A percentile compares a stretch with the other conserved stretches of the same genome.
Conservation (phyloP, 2,888 invertebrate genomes). For the Oscheius myriophilus region DNA sequence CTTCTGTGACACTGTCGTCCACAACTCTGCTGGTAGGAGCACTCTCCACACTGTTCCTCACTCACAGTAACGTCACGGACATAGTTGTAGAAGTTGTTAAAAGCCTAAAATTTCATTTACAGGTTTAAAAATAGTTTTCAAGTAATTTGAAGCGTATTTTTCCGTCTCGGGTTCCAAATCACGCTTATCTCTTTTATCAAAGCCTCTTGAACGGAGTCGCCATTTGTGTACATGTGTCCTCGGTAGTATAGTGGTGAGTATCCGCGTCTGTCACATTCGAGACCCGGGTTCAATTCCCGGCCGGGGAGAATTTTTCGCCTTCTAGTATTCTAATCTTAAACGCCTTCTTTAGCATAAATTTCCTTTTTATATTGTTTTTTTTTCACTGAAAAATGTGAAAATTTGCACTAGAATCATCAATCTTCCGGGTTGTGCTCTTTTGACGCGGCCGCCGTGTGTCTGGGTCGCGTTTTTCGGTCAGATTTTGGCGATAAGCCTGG, state of each 20-base stretch:
- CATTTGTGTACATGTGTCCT: no score
- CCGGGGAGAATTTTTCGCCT: slow-evolving; percentile 20
- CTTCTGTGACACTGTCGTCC: slow-evolving; percentile 67
- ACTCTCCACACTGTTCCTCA: slow-evolving; percentile 66
- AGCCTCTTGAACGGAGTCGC: no score
- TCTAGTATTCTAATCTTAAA: background rate
- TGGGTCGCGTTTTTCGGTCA: slow-evolving; percentile 21
- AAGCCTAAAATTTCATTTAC: slow-evolving; percentile 53
- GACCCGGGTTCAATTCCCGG: slow-evolving; percentile 29
- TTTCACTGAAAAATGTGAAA: no score
- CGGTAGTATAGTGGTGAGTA: slow-evolving; percentile 29
- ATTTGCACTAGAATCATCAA: no score
- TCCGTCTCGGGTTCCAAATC: no score
- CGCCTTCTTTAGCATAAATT: no score
- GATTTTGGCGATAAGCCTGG: slow-evolving; percentile 15
- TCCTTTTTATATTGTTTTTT: no score
- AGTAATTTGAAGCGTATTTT: no score
- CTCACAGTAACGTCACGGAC: slow-evolving; percentile 62
- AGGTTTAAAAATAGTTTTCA: no score
- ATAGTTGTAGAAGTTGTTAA: slow-evolving; percentile 69
- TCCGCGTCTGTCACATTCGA: slow-evolving; percentile 27
- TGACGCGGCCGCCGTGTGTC: background rate
- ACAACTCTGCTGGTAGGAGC: slow-evolving; percentile 67
- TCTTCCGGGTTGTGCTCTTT: no score
- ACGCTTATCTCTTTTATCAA: no score